Evolutionary conservation across 2,888 invertebrate genomes (phyloP).

Genomic region (Phortica okadai): DNA sequence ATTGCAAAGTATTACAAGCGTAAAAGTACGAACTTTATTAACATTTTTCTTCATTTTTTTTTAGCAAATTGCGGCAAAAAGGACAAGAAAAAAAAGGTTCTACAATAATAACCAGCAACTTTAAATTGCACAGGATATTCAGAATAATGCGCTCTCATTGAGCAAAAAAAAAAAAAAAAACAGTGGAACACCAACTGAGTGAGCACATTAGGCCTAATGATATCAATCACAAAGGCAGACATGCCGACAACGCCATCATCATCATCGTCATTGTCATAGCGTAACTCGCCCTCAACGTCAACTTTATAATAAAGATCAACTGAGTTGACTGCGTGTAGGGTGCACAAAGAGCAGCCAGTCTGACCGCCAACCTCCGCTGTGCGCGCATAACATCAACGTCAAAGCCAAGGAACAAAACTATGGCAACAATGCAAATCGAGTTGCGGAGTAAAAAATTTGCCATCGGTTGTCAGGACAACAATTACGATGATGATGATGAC

Average conservation of each 20-base stretch:
- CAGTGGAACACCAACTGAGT: slow-evolving; percentile 31
- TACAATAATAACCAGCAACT: not conserved
- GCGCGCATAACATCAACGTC: not conserved
- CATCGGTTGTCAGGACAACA: slow-evolving; percentile 61
- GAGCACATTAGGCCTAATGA: slow-evolving; percentile 35
- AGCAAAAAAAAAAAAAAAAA: not conserved
- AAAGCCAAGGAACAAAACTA: slow-evolving; percentile 21
- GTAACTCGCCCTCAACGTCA: not conserved
- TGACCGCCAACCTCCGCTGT: not conserved
- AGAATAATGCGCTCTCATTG: slow-evolving; percentile 39
- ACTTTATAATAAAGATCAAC: slow-evolving; percentile 6
- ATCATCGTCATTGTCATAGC: not conserved
- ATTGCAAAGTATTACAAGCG: slow-evolving; percentile 40
- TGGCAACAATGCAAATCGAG: slow-evolving; percentile 36
- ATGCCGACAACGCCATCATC: slow-evolving; percentile 38
- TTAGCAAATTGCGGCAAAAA: not conserved
- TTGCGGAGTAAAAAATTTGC: slow-evolving; percentile 53
- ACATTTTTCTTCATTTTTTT: slow-evolving; percentile 69
- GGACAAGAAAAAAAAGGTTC: not conserved
- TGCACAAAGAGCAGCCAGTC: slow-evolving; percentile 19
- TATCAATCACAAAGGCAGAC: slow-evolving; percentile 49
- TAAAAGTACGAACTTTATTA: slow-evolving; percentile 46
- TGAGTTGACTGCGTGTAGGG: slow-evolving; percentile 3
- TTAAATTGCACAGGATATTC: slow-evolving; percentile 50
- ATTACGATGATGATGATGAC: slow-evolving; percentile 8